Conservation (phyloP, 2,113 vertebrate species). For the Syngnathoides biaculeatus region DNA sequence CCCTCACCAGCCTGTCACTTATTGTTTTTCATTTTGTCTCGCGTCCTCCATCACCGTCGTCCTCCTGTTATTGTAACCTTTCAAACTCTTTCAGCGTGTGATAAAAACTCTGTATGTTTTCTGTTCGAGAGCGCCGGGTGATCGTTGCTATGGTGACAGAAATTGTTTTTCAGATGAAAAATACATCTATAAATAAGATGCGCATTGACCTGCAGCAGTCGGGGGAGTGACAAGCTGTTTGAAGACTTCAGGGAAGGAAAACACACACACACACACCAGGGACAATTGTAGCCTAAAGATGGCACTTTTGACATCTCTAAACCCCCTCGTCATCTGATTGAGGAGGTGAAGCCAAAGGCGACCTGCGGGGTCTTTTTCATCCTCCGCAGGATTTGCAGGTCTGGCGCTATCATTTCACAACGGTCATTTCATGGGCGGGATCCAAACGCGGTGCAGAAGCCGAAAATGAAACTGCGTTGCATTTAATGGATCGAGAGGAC, state of each 20-base stretch:
- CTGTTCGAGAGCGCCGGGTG: constrained; percentile 22
- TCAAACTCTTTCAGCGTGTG: constrained; percentile 30
- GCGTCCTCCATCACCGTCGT: constrained; percentile 23
- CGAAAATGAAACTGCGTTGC: constrained; percentile 20
- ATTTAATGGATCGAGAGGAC: background rate
- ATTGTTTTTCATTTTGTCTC: constrained; percentile 37
- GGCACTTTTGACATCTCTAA: constrained; percentile 50
- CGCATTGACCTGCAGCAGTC: constrained; percentile 30
- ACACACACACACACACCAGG: constrained; percentile 7
- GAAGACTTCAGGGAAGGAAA: constrained; percentile 32
- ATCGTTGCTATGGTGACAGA: constrained; percentile 59
- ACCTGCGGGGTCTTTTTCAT: constrained; percentile 30
- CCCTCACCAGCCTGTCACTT: constrained; percentile 16
- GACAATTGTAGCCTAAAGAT: constrained; percentile 50
- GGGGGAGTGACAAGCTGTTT: constrained; percentile 49
- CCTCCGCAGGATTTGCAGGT: constrained; percentile 36
- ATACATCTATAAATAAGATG: constrained; percentile 16
- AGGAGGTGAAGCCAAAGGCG: constrained; percentile 23
- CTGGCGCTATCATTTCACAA: constrained; percentile 39
- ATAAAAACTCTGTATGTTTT: constrained; percentile 28
- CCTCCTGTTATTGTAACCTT: constrained; percentile 5
- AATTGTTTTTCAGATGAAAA: constrained; percentile 12
- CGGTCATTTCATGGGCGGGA: constrained; percentile 26
- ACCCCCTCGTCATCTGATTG: constrained; percentile 38
- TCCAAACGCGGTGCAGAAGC: constrained; percentile 31